These are phyloP conservation scores for Hypothenemus hampei DNA, from an alignment of 1,140 invertebrate genomes.

Conservation along the genomic window DNA sequence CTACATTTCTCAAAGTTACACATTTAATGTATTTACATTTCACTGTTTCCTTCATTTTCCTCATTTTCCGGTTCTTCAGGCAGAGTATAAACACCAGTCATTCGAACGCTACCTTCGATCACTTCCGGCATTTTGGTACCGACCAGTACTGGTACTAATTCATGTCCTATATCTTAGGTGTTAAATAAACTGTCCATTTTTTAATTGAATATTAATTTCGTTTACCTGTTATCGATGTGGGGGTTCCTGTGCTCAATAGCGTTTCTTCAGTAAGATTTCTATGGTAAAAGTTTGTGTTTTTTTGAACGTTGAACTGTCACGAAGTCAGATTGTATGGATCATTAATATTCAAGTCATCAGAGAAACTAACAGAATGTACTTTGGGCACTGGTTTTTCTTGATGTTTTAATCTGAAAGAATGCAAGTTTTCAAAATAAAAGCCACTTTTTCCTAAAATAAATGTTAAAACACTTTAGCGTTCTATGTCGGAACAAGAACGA, in stretches of 20 bases:
- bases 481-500: too few species aligned
- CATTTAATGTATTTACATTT: too few species aligned
- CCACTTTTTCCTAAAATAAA: too few species aligned
- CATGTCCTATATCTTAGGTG: constrained; percentile 34
- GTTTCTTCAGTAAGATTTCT: constrained; percentile 63
- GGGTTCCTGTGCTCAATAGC: constrained; percentile 54
- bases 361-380: constrained; percentile 47
- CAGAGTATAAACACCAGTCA: constrained; percentile 57
- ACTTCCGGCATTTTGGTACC: constrained; percentile 44
- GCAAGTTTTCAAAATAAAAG: background rate
- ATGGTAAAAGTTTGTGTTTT: constrained; percentile 51
- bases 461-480: too few species aligned
- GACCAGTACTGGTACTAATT: constrained; percentile 32
- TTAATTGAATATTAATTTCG: background rate
- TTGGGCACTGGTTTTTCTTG: constrained; percentile 44
- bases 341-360: constrained; percentile 52
- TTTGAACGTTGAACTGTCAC: constrained; percentile 58
- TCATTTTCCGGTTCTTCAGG: constrained; percentile 61
- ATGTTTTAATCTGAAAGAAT: constrained; percentile 53
- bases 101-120: constrained; percentile 44
- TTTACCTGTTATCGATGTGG: constrained; percentile 46
- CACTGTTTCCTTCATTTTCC: constrained; percentile 47
- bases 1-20: too few species aligned
- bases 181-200: background rate
- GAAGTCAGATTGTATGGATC: constrained; percentile 56